Evolutionary conservation across 1,140 invertebrate genomes (phyloP).

Genomic region (Orchesella cincta): DNA sequence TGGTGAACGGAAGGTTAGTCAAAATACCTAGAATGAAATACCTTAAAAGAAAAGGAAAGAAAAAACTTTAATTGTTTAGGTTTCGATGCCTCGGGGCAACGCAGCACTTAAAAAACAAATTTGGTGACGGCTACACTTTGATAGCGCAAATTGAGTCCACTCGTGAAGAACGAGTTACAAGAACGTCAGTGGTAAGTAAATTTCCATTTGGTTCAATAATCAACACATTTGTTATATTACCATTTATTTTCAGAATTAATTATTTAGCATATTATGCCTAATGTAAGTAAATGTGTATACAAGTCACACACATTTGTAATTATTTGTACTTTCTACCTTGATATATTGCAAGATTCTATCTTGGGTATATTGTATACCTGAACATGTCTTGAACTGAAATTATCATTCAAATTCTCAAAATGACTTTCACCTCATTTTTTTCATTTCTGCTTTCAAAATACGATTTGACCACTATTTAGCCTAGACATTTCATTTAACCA

Average conservation of each 20-base stretch:
- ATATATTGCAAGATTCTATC: too few relatives aligned
- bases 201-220: background rate
- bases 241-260: slow-evolving; percentile 9
- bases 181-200: slow-evolving; percentile 10
- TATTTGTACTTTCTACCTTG: too few relatives aligned
- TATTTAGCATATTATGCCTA: too few relatives aligned
- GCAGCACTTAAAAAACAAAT: slow-evolving; percentile 71
- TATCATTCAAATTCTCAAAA: too few relatives aligned
- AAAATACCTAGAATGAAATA: slow-evolving; percentile 15
- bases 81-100: slow-evolving; percentile 64
- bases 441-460: slow-evolving; percentile 25
- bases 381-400: too few relatives aligned
- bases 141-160: slow-evolving; percentile 59
- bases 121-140: slow-evolving; percentile 75
- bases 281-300: too few relatives aligned
- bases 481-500: too few relatives aligned
- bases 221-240: background rate
- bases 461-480: too few relatives aligned
- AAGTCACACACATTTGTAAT: too few relatives aligned
- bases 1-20: slow-evolving; percentile 66
- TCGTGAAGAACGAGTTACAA: slow-evolving; percentile 24
- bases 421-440: too few relatives aligned
- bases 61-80: background rate
- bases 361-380: too few relatives aligned
- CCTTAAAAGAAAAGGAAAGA: background rate